Conservation (phyloP, 37 sponge, comb jelly and placozoan genomes). For the Diacarnus erythraeanus region DNA sequence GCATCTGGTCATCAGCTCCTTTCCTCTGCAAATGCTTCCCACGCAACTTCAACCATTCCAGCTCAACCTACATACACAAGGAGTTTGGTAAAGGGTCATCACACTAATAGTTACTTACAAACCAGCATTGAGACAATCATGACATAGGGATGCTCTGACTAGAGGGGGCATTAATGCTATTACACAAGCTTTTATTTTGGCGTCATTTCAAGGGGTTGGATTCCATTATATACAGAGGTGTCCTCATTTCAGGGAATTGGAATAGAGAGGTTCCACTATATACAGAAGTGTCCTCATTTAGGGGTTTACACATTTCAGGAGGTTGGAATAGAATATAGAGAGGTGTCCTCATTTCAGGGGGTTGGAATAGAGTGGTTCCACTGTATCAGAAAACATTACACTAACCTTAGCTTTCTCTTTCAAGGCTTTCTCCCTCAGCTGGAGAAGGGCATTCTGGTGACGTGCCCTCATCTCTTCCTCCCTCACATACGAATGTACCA, state of each 20-base stretch:
- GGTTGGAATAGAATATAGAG: too few relatives aligned
- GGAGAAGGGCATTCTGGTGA: slow-evolving; percentile 80
- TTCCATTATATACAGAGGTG: too few relatives aligned
- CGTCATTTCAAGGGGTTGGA: too few relatives aligned
- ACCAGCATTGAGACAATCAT: slow-evolving; percentile 31
- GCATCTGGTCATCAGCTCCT: slow-evolving; percentile 89
- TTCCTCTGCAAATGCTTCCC: slow-evolving; percentile 62
- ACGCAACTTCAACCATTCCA: slow-evolving; percentile 71
- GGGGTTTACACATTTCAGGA: too few relatives aligned
- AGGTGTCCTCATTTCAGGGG: too few relatives aligned
- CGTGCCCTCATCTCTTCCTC: slow-evolving; percentile 79
- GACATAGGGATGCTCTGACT: not conserved
- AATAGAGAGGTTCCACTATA: too few relatives aligned
- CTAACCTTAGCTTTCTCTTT: slow-evolving; percentile 49
- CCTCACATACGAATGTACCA: slow-evolving; percentile 65
- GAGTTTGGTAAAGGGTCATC: too few relatives aligned
- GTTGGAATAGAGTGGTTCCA: too few relatives aligned
- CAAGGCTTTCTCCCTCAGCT: slow-evolving; percentile 82
- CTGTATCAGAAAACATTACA: too few relatives aligned
- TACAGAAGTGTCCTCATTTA: too few relatives aligned
- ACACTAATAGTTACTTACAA: slow-evolving; percentile 46
- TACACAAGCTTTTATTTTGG: too few relatives aligned
- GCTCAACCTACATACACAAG: slow-evolving; percentile 46
- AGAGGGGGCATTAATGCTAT: not conserved
- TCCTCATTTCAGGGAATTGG: too few relatives aligned